These are phyloP conservation scores for Lanius ludovicianus DNA, from an alignment of 2,113 vertebrate species.

Conservation along the genomic window DNA sequence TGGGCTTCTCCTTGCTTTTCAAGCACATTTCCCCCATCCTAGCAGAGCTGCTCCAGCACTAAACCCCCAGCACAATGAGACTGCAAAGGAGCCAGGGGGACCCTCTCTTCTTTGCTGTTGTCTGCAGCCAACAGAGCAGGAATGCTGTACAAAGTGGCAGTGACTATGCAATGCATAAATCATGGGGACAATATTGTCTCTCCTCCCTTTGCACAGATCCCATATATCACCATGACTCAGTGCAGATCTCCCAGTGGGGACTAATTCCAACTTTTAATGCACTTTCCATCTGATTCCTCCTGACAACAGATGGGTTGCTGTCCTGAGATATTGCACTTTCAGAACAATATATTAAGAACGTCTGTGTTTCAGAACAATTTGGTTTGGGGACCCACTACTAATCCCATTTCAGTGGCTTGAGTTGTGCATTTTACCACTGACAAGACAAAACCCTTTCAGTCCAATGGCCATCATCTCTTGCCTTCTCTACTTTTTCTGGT, in stretches of 20 bases:
- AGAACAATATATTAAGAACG: constrained; percentile 13
- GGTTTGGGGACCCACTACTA: background rate
- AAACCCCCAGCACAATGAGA: background rate
- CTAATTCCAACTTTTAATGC: constrained; percentile 48
- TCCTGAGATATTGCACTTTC: constrained; percentile 16
- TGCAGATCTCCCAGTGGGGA: constrained; percentile 11
- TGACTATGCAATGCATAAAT: constrained; percentile 53
- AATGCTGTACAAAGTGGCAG: background rate
- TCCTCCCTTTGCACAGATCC: background rate
- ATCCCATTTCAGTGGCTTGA: constrained; percentile 3
- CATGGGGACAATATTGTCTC: constrained; percentile 25
- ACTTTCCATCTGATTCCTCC: constrained; percentile 24
- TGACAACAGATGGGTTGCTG: constrained; percentile 23
- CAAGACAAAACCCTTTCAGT: background rate
- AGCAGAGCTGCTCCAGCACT: background rate
- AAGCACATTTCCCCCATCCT: background rate
- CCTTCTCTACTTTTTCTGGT: background rate
- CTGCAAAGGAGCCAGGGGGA: background rate
- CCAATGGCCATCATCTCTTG: background rate
- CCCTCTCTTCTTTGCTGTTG: background rate
- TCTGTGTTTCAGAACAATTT: background rate
- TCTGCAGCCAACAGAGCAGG: background rate
- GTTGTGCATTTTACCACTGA: background rate
- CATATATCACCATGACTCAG: constrained; percentile 64
- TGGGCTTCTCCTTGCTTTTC: background rate